A percentile compares a stretch with the other conserved stretches of the same genome.
These are phyloP conservation scores for Carlito syrichta DNA, from an alignment of 2,113 vertebrate species.

Conservation along the genomic window DNA sequence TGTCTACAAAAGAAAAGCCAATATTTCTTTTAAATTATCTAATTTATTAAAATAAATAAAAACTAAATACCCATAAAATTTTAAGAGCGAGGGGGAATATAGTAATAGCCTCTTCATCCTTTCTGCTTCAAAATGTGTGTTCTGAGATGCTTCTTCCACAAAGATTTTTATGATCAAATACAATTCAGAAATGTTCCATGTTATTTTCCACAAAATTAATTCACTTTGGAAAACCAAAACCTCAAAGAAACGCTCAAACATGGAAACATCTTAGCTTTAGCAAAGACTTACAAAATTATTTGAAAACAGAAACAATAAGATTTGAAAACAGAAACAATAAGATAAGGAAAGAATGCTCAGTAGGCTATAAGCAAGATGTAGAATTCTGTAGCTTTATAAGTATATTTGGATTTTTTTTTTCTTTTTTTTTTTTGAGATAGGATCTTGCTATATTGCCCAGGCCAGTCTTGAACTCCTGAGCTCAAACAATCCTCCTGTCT, in stretches of 20 bases:
- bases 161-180: not conserved
- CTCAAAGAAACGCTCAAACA: not conserved
- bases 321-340: no score
- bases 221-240: not conserved
- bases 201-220: not conserved
- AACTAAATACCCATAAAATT: not conserved
- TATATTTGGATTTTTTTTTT: no score
- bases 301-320: not conserved
- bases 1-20: not conserved
- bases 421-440: no score
- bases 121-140: not conserved
- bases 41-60: not conserved
- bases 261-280: not conserved
- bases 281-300: not conserved
- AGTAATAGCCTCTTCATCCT: not conserved
- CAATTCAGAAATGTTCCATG: not conserved
- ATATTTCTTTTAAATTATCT: not conserved
- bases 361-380: no score
- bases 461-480: no score
- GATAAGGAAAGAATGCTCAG: no score
- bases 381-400: no score
- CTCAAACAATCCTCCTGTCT: no score
- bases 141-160: not conserved
- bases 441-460: no score
- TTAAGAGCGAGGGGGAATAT: not conserved